Conservation (phyloP, 2,888 invertebrate species). For the Ophion slaviceki region DNA sequence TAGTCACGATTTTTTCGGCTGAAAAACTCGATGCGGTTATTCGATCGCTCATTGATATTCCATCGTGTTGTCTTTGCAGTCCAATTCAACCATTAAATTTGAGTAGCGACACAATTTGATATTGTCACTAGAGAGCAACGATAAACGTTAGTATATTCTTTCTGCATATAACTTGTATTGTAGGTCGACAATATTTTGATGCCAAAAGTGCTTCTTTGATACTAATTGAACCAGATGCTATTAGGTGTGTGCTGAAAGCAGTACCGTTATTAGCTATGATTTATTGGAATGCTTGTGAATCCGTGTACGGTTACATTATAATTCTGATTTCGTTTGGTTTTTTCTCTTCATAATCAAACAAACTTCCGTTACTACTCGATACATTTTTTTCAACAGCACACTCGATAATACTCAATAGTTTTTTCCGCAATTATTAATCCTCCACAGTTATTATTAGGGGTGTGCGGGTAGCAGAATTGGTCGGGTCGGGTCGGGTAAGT, state of each 20-base stretch:
- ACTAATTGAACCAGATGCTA: neutral
- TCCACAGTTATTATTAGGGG: slow-evolving; percentile 59
- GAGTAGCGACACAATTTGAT: neutral
- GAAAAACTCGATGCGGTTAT: neutral
- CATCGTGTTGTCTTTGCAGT: neutral
- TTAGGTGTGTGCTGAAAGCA: neutral
- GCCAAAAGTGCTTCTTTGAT: too few species aligned
- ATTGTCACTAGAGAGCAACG: neutral
- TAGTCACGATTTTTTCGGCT: slow-evolving; percentile 85
- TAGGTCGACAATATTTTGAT: too few species aligned
- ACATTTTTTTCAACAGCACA: neutral
- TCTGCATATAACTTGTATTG: too few species aligned
- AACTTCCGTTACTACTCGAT: neutral
- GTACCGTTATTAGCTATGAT: neutral
- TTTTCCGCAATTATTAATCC: neutral
- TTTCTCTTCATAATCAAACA: neutral
- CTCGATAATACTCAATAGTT: too few species aligned
- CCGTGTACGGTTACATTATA: neutral
- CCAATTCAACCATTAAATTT: neutral
- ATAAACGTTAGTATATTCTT: too few species aligned
- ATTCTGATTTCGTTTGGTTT: neutral
- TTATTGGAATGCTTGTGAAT: neutral
- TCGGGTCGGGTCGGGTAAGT: too few species aligned
- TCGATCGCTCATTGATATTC: neutral
- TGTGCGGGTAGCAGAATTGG: too few species aligned